Evolutionary conservation across 2,888 invertebrate species (phyloP), one percentile per base, ranked within the genome.

Genomic region (Caenorhabditis macrosperma): DNA sequence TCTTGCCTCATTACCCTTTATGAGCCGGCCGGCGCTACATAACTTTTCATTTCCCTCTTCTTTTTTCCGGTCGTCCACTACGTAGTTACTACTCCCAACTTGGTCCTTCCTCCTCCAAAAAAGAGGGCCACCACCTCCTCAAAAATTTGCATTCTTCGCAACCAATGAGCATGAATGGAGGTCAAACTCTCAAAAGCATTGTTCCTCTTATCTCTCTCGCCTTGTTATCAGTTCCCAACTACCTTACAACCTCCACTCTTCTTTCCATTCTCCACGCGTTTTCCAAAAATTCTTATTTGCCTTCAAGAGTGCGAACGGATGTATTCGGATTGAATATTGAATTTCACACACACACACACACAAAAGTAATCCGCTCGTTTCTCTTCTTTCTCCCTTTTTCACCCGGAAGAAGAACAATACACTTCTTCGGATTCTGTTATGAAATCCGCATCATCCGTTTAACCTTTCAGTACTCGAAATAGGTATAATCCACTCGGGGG

Each of bases 71-170:
- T 52, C 60, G 30, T 46, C 63, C 35, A 15, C 50, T 24, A 1
- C 57, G 46, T 55, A 4, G 44, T 33, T 55, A 26, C 28, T 35
- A 26, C 15, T 22, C 22, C 22, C n/a, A n/a, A n/a, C n/a, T n/a
- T n/a, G n/a, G 3, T 20, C 10, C 12, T 9, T 17, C 26, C 22
- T 44, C 33, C 20, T 55, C 59, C 35, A 28, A 52, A 54, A 50
- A 59, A 44, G 30, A 17, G 33, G 61, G n/a, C 59, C 28, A 20
- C 44, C 50, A 22, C 60, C 52, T 57, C 46, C 61, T 69, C 69
- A n/a, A 33, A 55, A 72, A 72, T 63, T 72, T 71, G 69, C 69
- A 71, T 69, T 71, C 69, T 71, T 57, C 59, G 20, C 20, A 63
- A 57, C 46, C 72, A 61, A 54, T 63, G 59, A 74, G 55, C 74